Evolutionary conservation across 1,140 invertebrate species (phyloP).

Genomic region (Drosophila sp.): DNA sequence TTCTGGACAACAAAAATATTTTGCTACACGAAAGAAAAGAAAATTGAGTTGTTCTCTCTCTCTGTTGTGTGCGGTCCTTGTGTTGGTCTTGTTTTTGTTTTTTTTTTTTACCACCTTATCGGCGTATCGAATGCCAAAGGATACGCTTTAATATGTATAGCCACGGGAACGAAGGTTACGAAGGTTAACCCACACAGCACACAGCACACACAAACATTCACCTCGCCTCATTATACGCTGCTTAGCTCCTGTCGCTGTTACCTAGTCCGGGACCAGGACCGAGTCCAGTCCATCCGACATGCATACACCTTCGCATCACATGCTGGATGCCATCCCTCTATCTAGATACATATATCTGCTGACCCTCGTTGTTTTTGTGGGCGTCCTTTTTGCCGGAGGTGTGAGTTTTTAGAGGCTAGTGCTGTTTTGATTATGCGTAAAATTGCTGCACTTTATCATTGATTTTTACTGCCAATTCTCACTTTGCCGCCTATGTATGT

Average conservation of each 20-base stretch:
- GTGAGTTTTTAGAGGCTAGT: slow-evolving; percentile 69
- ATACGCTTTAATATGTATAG: slow-evolving; percentile 74
- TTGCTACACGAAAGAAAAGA: slow-evolving; percentile 53
- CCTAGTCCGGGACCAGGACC: not conserved
- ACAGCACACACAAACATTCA: slow-evolving; percentile 14
- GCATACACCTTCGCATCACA: not conserved
- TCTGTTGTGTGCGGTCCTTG: slow-evolving; percentile 52
- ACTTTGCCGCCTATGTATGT: slow-evolving; percentile 26
- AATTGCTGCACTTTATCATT: slow-evolving; percentile 73
- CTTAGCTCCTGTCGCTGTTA: slow-evolving; percentile 64
- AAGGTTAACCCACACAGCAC: slow-evolving; percentile 48
- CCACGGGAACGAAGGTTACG: slow-evolving; percentile 27
- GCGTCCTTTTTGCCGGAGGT: slow-evolving; percentile 40
- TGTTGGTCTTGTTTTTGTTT: not conserved
- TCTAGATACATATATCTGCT: not conserved
- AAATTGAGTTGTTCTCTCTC: slow-evolving; percentile 67
- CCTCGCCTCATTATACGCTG: slow-evolving; percentile 68
- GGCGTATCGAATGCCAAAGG: slow-evolving; percentile 75
- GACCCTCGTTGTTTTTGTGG: slow-evolving; percentile 9
- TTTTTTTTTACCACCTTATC: slow-evolving; percentile 49
- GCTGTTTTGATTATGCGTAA: slow-evolving; percentile 79
- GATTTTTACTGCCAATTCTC: slow-evolving; percentile 59
- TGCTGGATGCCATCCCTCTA: not conserved
- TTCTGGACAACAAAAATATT: slow-evolving; percentile 80
- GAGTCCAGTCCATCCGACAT: not conserved